Evolutionary conservation across 2,888 invertebrate species (phyloP).

Genomic region (Vannuccia rotundouncinata): DNA sequence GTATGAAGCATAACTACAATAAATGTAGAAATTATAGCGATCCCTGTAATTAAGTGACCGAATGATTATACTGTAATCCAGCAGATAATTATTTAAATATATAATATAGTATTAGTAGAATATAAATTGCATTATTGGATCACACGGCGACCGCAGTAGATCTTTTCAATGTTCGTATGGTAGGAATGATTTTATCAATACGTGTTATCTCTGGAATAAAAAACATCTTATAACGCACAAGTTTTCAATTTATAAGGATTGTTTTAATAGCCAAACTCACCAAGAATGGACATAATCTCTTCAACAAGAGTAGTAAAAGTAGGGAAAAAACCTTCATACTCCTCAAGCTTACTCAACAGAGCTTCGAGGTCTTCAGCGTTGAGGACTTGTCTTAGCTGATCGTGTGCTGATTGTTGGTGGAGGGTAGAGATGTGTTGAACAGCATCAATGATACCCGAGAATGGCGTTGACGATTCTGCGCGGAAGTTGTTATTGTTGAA

Average conservation of each 20-base stretch:
- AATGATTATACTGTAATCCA: too few relatives aligned
- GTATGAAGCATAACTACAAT: too few relatives aligned
- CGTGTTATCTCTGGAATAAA: not conserved
- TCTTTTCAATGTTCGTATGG: not conserved
- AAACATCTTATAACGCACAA: too few relatives aligned
- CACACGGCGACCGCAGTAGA: not conserved
- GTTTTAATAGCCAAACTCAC: too few relatives aligned
- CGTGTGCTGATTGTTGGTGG: not conserved
- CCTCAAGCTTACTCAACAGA: conserved; percentile 9
- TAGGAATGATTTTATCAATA: not conserved
- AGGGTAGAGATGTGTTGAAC: not conserved
- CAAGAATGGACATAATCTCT: not conserved
- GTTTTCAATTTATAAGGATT: too few relatives aligned
- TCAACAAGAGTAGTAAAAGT: conserved; percentile 22
- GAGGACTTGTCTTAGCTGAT: not conserved
- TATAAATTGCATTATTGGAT: not conserved
- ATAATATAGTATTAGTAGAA: not conserved
- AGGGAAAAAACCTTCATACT: conserved; percentile 29
- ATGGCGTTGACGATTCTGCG: not conserved
- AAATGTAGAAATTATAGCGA: too few relatives aligned
- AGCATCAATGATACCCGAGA: not conserved
- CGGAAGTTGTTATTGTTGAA: not conserved
- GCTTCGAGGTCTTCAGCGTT: not conserved
- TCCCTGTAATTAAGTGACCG: too few relatives aligned
- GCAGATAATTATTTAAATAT: not conserved